Percentiles rank a stretch among this genome's conserved stretches.
Evolutionary conservation across 2,113 vertebrate genomes (phyloP).

Genomic region (Pyxicephalus adspersus): DNA sequence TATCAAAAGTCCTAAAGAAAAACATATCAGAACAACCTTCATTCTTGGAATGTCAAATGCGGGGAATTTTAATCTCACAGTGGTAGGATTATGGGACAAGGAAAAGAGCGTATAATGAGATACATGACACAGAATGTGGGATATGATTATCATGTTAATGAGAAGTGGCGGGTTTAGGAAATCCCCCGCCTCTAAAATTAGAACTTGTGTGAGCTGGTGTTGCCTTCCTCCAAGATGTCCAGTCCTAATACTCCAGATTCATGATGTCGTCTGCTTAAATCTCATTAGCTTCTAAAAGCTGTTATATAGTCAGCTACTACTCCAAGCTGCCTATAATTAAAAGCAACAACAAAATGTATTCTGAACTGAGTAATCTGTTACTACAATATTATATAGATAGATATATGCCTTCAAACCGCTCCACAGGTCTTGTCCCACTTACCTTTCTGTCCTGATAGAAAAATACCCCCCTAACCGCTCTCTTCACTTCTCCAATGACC

Average conservation of each 20-base stretch:
- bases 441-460: too few species aligned
- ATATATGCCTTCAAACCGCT: too few species aligned
- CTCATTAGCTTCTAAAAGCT: conserved; percentile 34
- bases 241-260: neutral
- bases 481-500: too few species aligned
- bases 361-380: too few species aligned
- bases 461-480: too few species aligned
- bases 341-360: too few species aligned
- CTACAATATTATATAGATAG: too few species aligned
- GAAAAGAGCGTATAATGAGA: neutral
- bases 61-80: neutral
- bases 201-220: neutral
- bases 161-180: neutral
- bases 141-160: conserved; percentile 5
- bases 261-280: conserved; percentile 19
- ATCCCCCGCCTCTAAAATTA: too few species aligned
- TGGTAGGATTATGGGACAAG: neutral
- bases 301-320: conserved; percentile 2
- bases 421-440: too few species aligned
- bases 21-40: conserved; percentile 8
- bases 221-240: neutral
- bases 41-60: neutral
- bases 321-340: neutral
- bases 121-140: neutral
- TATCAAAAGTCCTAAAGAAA: neutral